A percentile compares a stretch with the other conserved stretches of the same genome.
phyloP scores from a whole-genome alignment of 2,113 vertebrate species.

The Sander lucioperca region DNA sequence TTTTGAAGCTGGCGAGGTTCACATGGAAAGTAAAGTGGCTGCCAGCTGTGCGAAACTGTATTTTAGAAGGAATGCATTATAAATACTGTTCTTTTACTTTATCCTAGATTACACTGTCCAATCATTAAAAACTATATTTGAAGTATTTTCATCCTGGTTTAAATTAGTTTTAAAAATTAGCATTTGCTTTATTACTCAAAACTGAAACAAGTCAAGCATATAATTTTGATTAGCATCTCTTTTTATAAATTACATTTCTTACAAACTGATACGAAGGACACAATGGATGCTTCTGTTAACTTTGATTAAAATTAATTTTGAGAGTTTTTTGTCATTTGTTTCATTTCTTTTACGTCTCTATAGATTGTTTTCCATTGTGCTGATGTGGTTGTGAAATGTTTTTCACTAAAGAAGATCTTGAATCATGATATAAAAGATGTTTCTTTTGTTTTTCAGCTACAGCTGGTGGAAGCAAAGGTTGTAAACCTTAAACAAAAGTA shows the following conservation, averaged over 20 bases:
- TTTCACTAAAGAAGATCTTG: background rate
- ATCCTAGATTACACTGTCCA: background rate
- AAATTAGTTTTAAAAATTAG: too few relatives aligned
- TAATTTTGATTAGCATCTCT: background rate
- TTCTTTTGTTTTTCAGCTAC: background rate
- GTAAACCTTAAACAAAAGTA: too few relatives aligned
- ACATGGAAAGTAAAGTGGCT: background rate
- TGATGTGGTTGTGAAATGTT: background rate
- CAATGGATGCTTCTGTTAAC: background rate
- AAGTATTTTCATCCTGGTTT: background rate
- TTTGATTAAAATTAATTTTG: too few relatives aligned
- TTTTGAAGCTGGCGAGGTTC: slow-evolving; percentile 19
- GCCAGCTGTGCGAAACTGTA: background rate
- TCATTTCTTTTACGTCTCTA: background rate
- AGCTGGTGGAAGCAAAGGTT: background rate
- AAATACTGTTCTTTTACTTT: slow-evolving; percentile 19
- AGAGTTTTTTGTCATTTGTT: background rate
- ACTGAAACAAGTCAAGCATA: background rate
- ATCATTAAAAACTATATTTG: background rate
- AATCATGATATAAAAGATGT: background rate
- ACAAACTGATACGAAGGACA: background rate
- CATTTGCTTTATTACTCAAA: background rate
- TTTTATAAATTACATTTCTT: background rate
- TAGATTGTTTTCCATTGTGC: background rate
- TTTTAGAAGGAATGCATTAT: slow-evolving; percentile 1